These are phyloP conservation scores for Amphiprion percula DNA, from an alignment of 2,113 vertebrate species.

Conservation along the genomic window DNA sequence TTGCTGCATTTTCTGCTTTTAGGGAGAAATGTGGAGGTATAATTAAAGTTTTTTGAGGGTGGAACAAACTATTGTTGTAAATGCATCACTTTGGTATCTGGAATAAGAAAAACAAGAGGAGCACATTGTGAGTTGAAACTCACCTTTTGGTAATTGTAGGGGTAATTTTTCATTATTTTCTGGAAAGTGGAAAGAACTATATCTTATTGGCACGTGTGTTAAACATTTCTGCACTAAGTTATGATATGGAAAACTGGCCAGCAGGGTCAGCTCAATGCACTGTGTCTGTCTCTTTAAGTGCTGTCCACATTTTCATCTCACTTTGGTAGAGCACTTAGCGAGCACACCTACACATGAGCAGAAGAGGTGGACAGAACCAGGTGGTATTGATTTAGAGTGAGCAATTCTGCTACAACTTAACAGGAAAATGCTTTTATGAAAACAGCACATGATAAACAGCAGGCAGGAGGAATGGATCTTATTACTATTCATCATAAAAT, in stretches of 20 bases:
- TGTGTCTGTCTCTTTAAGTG: slow-evolving; percentile 34
- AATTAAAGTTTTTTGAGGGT: too few relatives aligned
- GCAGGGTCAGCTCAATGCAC: background rate
- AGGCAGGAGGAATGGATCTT: slow-evolving; percentile 25
- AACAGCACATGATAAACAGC: slow-evolving; percentile 40
- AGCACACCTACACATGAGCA: slow-evolving; percentile 52
- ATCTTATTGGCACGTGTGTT: background rate
- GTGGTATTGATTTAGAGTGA: slow-evolving; percentile 33
- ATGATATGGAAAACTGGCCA: background rate
- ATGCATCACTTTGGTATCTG: too few relatives aligned
- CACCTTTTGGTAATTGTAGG: too few relatives aligned
- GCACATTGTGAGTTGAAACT: too few relatives aligned
- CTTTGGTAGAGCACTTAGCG: slow-evolving; percentile 22
- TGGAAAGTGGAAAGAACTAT: background rate
- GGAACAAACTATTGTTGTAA: too few relatives aligned
- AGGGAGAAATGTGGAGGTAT: background rate
- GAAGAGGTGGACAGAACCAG: slow-evolving; percentile 30
- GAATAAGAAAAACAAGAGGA: too few relatives aligned
- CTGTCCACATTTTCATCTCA: slow-evolving; percentile 20
- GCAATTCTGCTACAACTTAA: slow-evolving; percentile 29
- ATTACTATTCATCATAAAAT: slow-evolving; percentile 44
- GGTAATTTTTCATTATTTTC: too few relatives aligned
- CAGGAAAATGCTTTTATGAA: slow-evolving; percentile 37
- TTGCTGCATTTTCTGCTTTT: background rate
- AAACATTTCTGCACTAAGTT: background rate